Evolutionary conservation across 1,140 invertebrate species (phyloP).

Genomic region (Cherax quadricarinatus): DNA sequence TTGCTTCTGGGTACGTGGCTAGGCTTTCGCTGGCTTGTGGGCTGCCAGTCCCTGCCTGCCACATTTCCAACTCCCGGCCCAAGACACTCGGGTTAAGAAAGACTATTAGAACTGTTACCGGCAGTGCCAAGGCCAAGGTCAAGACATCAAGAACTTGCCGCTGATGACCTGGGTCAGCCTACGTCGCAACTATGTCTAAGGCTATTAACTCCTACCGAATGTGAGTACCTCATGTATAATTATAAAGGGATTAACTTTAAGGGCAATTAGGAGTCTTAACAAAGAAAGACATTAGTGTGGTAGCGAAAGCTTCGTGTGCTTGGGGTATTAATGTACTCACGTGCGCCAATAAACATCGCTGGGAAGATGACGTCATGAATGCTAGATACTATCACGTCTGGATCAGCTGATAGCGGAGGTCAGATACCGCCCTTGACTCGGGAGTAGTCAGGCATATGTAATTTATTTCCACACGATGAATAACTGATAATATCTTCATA

Average conservation of each 20-base stretch:
- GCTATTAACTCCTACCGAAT: constrained; percentile 63
- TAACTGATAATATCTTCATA: no score
- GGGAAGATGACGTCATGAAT: background rate
- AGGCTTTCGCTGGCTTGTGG: background rate
- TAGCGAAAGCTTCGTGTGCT: background rate
- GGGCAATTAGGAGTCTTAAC: background rate
- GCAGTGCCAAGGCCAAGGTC: background rate
- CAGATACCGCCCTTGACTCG: background rate
- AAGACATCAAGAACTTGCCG: background rate
- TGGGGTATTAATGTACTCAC: background rate
- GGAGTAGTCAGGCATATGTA: no score
- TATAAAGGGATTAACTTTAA: background rate
- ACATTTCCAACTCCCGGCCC: background rate
- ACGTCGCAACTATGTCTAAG: constrained; percentile 53
- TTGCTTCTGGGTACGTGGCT: background rate
- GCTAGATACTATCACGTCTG: background rate
- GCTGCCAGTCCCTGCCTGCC: background rate
- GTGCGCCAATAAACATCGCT: background rate
- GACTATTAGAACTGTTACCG: no score
- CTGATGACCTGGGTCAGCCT: constrained; percentile 15
- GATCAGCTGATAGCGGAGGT: background rate
- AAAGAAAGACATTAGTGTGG: background rate
- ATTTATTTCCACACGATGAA: no score
- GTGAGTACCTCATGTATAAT: constrained; percentile 36
- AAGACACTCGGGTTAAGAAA: background rate